Conservation (phyloP, 2,113 vertebrate genomes). For the Brachypodius melanocephalos region DNA sequence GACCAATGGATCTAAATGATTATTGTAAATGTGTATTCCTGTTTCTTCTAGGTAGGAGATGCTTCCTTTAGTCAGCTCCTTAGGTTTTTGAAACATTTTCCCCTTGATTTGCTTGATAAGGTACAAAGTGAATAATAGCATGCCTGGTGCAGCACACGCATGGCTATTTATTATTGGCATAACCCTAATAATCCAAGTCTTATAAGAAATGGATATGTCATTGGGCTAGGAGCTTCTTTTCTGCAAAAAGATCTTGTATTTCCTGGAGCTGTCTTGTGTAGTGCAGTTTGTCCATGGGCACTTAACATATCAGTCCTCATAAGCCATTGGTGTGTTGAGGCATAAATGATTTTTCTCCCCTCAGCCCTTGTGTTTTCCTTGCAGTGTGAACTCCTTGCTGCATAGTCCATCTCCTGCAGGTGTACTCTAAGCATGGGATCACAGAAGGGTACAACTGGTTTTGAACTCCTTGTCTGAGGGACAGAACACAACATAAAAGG, state of each 20-base stretch:
- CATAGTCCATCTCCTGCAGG: rapidly evolving
- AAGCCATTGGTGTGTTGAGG: not conserved
- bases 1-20: too few species aligned
- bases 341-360: not conserved
- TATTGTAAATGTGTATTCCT: not conserved
- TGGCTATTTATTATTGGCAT: not conserved
- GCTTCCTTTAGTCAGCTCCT: not conserved
- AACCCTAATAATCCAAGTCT: not conserved
- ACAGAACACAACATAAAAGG: not conserved
- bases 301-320: not conserved
- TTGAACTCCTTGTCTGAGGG: not conserved
- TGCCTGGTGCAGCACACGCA: not conserved
- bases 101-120: not conserved
- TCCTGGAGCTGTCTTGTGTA: not conserved
- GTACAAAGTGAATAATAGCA: not conserved
- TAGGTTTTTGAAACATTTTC: not conserved
- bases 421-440: not conserved
- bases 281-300: not conserved
- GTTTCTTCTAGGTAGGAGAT: not conserved
- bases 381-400: rapidly evolving
- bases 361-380: not conserved
- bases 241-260: not conserved
- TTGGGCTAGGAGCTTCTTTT: not conserved
- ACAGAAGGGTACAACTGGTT: not conserved
- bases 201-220: rapidly evolving